phyloP scores from a whole-genome alignment of 2,113 vertebrate species.

The Odontesthes bonariensis region DNA sequence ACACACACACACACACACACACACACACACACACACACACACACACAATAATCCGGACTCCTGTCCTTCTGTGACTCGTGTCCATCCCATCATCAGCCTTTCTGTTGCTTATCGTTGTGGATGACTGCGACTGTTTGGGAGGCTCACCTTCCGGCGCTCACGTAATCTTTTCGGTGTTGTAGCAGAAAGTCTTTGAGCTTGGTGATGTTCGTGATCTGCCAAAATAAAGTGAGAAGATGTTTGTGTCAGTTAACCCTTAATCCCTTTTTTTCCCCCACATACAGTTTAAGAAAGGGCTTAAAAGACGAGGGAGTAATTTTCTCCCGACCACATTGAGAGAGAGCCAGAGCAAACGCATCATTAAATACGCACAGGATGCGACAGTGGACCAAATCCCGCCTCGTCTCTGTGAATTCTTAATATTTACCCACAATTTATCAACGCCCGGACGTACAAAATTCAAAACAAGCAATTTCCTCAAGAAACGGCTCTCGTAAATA shows the following conservation, averaged over 20 bases:
- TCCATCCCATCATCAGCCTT: slow-evolving; percentile 1
- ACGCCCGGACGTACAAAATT: slow-evolving; percentile 52
- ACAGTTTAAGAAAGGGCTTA: slow-evolving; percentile 28
- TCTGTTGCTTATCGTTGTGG: slow-evolving; percentile 31
- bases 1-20: too few relatives aligned
- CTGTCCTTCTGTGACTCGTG: slow-evolving; percentile 31
- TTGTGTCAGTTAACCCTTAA: slow-evolving; percentile 30
- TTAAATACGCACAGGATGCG: slow-evolving; percentile 58
- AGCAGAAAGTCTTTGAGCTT: slow-evolving; percentile 98
- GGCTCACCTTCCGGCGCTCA: slow-evolving; percentile 92
- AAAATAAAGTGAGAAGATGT: slow-evolving; percentile 61
- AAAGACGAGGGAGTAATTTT: slow-evolving; percentile 54
- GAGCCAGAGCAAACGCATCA: slow-evolving; percentile 55
- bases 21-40: too few relatives aligned
- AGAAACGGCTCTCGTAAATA: slow-evolving; percentile 67
- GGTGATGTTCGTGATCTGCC: slow-evolving; percentile 93
- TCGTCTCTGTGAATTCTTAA: slow-evolving; percentile 54
- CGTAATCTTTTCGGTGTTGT: slow-evolving; percentile 96
- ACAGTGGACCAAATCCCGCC: slow-evolving; percentile 57
- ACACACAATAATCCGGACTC: slow-evolving; percentile 49
- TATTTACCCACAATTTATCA: slow-evolving; percentile 73
- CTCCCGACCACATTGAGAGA: slow-evolving; percentile 26
- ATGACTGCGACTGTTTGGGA: slow-evolving; percentile 24
- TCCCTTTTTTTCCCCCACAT: slow-evolving; percentile 26
- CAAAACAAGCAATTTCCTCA: slow-evolving; percentile 70